A percentile compares a stretch with the other conserved stretches of the same genome.
Conservation (phyloP, 2,113 vertebrate species). For the Platycercus adscitus region DNA sequence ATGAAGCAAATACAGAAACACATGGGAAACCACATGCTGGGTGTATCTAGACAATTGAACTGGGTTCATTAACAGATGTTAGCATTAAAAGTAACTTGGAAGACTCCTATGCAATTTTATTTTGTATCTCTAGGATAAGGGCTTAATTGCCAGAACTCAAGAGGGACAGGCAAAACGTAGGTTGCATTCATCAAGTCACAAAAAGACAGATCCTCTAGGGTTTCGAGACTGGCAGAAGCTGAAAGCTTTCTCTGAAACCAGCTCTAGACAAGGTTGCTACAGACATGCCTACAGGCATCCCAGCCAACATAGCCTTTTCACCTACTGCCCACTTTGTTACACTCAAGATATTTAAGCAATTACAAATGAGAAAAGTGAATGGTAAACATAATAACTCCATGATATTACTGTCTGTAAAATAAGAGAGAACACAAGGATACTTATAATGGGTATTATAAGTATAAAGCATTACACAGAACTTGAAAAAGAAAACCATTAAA, state of each 20-base stretch:
- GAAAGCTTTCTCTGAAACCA: neutral
- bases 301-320: neutral
- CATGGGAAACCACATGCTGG: neutral
- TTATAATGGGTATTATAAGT: neutral
- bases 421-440: neutral
- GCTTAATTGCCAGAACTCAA: neutral
- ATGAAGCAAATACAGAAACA: neutral
- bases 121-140: neutral
- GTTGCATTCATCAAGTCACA: no score
- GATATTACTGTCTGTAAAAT: neutral
- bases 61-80: neutral
- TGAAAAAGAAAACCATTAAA: neutral
- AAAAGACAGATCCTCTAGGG: neutral
- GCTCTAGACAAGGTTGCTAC: neutral
- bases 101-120: no score
- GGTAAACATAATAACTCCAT: neutral
- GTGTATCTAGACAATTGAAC: neutral
- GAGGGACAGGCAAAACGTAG: neutral
- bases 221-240: neutral
- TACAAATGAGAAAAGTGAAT: neutral
- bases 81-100: neutral
- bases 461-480: neutral
- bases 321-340: neutral
- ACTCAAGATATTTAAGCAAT: neutral
- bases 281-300: rapidly evolving